Evolutionary conservation across 2,113 vertebrate species (phyloP).

Genomic region (Neolamprologus variostigma): DNA sequence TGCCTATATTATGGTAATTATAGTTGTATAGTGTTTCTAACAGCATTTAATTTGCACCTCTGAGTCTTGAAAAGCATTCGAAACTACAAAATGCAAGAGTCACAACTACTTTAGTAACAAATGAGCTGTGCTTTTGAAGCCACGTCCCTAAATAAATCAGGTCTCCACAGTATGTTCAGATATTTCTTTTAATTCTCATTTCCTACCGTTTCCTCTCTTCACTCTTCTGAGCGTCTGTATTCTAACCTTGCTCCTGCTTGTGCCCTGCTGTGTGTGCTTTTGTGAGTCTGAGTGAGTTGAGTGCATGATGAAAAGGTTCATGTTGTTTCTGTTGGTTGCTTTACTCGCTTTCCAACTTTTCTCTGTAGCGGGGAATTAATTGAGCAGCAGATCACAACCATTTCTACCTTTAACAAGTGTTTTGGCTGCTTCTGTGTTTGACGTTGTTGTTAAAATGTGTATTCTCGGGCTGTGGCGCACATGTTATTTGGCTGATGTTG

Average conservation of each 20-base stretch:
- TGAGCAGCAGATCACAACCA: not conserved
- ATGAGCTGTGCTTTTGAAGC: not conserved
- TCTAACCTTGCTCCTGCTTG: not conserved
- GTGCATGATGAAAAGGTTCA: slow-evolving; percentile 1
- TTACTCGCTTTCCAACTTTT: not conserved
- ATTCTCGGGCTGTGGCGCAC: not conserved
- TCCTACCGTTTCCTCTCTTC: not conserved
- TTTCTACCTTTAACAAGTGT: not conserved
- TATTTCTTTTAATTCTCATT: not conserved
- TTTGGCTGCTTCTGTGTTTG: not conserved
- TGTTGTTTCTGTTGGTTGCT: not conserved
- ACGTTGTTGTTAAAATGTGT: not conserved
- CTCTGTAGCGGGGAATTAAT: slow-evolving; percentile 9
- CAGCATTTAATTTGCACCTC: not conserved
- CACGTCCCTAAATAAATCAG: not conserved
- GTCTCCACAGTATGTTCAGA: not conserved
- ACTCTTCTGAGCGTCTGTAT: not conserved
- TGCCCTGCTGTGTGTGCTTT: not conserved
- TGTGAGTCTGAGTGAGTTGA: not conserved
- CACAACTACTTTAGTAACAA: not conserved
- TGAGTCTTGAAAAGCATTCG: not conserved
- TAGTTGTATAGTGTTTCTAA: not conserved
- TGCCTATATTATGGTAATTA: not conserved
- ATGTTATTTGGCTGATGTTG: not conserved
- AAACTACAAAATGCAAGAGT: not conserved